Conservation (phyloP, 37 sponge, comb jelly and placozoan genomes). For the Amphimedon queenslandica region DNA sequence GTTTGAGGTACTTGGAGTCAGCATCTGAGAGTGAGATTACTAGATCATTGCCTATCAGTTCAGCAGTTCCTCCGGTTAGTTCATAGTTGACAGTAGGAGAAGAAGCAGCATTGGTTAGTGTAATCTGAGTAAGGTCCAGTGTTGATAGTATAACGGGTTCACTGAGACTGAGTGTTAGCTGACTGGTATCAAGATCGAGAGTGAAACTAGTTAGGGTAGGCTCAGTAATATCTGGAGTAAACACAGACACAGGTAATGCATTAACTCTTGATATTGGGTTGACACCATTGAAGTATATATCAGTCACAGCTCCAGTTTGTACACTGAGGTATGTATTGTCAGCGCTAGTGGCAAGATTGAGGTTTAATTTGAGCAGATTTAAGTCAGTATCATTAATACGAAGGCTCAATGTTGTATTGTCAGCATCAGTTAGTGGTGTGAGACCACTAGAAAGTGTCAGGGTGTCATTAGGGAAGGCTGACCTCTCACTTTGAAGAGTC, state of each 20-base stretch:
- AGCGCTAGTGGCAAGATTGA: slow-evolving; percentile 36
- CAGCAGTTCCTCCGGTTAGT: slow-evolving; percentile 65
- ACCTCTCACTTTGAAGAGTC: slow-evolving; percentile 51
- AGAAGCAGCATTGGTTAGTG: slow-evolving; percentile 33
- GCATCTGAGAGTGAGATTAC: slow-evolving; percentile 43
- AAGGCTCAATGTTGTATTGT: slow-evolving; percentile 35
- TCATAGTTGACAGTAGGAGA: slow-evolving; percentile 36
- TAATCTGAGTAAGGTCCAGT: slow-evolving; percentile 57
- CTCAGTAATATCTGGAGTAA: slow-evolving; percentile 43
- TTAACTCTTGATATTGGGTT: slow-evolving; percentile 25
- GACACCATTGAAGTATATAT: slow-evolving; percentile 59
- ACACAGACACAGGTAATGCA: slow-evolving; percentile 49
- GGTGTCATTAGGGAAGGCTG: slow-evolving; percentile 5
- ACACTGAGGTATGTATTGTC: slow-evolving; percentile 48
- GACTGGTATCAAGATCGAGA: slow-evolving; percentile 54
- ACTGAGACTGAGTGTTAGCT: slow-evolving; percentile 46
- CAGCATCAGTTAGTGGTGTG: slow-evolving; percentile 21
- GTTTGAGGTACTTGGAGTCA: slow-evolving; percentile 57
- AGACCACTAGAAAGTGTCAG: slow-evolving; percentile 21
- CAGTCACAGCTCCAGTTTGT: slow-evolving; percentile 33
- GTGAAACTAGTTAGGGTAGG: slow-evolving; percentile 49
- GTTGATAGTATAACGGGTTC: slow-evolving; percentile 58
- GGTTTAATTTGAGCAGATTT: slow-evolving; percentile 32
- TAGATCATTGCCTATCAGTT: slow-evolving; percentile 15
- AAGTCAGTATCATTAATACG: slow-evolving; percentile 36